Evolutionary conservation across 2,113 vertebrate genomes (phyloP), one percentile per base, ranked within the genome.

Genomic region (Tor tambroides): DNA sequence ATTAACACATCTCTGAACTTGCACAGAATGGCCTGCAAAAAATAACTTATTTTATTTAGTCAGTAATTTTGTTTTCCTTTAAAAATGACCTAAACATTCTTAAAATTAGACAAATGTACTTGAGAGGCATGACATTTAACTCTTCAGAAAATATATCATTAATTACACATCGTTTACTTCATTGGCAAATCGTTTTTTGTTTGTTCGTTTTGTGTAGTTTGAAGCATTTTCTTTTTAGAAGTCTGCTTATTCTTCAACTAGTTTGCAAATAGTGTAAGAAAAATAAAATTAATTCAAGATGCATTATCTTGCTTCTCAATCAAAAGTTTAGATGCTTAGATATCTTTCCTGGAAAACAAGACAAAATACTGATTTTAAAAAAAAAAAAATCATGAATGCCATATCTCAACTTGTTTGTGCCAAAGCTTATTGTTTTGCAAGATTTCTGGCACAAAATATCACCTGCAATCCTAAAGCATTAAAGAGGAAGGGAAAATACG

Each of bases 401-500:
- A 14, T 23, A 35, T 59, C 2, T 59, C 28, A 35, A 35, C 77
- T 32, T 79, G 76, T 23, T 51, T 54, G 26, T 56, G 2, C 76
- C 76, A 32, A 26, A 2, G 21, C 32, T 61, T 61, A 41, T 6
- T 11, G 56, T 80, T 80, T 63, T 80, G 32, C 11, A 59, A 41
- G 54, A 63, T 15, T 61, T 80, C 12, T 26, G 5, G 78, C 78
- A 61, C 51, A 6, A 38, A 54, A 35, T 11, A 78, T 6, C 49
- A 80, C 56, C 19, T 63, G 78, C 56, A 38, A 41, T 63, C 78
- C 78, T 41, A 41, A 7, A 63, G 56, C 32, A 80, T 46, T 63
- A 17, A 63, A 63, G 21, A 54, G 17, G 15, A 54, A 54, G 51
- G 46, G 41, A 12, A 49, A 51, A 49, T 49, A 5, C 41, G 35